Percentiles rank a stretch among this genome's conserved stretches.
Evolutionary conservation across 2,888 invertebrate species (phyloP).

Genomic region (Troilus luridus): DNA sequence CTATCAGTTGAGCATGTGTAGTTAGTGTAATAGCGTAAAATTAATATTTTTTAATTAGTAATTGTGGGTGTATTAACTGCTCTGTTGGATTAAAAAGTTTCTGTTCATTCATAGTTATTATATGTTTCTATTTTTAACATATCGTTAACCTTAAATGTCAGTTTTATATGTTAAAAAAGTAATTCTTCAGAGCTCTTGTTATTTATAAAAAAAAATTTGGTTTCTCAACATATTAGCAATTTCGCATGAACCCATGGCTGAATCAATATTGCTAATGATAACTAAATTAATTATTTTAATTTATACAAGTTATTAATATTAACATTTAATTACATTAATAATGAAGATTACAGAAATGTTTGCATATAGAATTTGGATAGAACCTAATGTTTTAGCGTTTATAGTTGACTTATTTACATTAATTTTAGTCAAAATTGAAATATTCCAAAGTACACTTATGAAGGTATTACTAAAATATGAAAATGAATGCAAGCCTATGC

Average conservation of each 20-base stretch:
- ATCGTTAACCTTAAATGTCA: neutral
- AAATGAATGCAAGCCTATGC: neutral
- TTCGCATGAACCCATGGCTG: conserved; percentile 55
- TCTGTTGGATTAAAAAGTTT: neutral
- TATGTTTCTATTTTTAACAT: conserved; percentile 1
- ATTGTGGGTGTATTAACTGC: neutral
- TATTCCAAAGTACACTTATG: neutral
- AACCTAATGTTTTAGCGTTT: neutral
- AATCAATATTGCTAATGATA: conserved; percentile 50
- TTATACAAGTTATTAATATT: conserved; percentile 18
- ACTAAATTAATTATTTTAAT: conserved; percentile 50
- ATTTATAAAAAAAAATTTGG: neutral
- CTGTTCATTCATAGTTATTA: neutral
- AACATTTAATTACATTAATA: conserved; percentile 46
- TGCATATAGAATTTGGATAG: conserved; percentile 37
- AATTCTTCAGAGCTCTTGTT: conserved; percentile 38
- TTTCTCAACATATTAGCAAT: neutral
- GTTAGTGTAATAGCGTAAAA: neutral
- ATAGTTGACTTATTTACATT: neutral
- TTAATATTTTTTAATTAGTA: neutral
- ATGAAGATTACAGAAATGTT: conserved; percentile 54
- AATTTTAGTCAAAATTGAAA: neutral
- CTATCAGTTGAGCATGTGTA: conserved; percentile 5
- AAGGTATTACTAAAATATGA: neutral
- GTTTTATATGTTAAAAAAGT: neutral